These are phyloP conservation scores for Amphipyra tragopoginis DNA, from an alignment of 2,888 invertebrate genomes.

Conservation along the genomic window DNA sequence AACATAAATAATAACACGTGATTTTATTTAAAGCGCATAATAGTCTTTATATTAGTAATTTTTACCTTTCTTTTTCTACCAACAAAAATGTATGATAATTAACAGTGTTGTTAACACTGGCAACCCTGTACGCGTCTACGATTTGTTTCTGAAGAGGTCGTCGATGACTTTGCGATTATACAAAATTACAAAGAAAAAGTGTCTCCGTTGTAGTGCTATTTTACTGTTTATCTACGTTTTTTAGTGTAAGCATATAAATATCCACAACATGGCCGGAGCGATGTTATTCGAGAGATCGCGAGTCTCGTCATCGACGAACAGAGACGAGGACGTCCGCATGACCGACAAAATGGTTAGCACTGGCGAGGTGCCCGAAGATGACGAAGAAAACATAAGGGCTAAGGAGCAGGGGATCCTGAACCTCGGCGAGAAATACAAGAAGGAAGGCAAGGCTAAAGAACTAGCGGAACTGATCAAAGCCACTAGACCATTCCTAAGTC, in stretches of 20 bases:
- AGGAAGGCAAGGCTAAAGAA: constrained; percentile 97
- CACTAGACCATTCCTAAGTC: constrained; percentile 97
- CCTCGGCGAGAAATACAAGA: constrained; percentile 97
- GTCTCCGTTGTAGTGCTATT: constrained; percentile 81
- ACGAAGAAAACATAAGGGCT: constrained; percentile 96
- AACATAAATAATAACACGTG: too few relatives aligned
- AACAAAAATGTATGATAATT: constrained; percentile 15
- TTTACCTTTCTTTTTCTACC: constrained; percentile 32
- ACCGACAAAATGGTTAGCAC: constrained; percentile 94
- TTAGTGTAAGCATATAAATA: constrained; percentile 86
- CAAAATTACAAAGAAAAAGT: constrained; percentile 89
- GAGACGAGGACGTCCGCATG: constrained; percentile 93
- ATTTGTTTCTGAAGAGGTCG: constrained; percentile 88
- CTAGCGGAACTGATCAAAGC: constrained; percentile 97
- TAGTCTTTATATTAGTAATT: not conserved
- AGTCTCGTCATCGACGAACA: constrained; percentile 93
- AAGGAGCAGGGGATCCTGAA: constrained; percentile 98
- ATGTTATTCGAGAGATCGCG: constrained; percentile 96
- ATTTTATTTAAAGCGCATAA: too few relatives aligned
- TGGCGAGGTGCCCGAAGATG: constrained; percentile 93
- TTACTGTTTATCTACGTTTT: constrained; percentile 80
- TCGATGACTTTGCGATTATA: constrained; percentile 90
- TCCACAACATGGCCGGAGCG: constrained; percentile 95
- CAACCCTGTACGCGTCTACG: constrained; percentile 86
- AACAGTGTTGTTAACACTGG: constrained; percentile 53